Evolutionary conservation across 2,797 vertebrate species (phyloP), one percentile per base, ranked within the genome.

Genomic region (Tamandua tetradactyla): DNA sequence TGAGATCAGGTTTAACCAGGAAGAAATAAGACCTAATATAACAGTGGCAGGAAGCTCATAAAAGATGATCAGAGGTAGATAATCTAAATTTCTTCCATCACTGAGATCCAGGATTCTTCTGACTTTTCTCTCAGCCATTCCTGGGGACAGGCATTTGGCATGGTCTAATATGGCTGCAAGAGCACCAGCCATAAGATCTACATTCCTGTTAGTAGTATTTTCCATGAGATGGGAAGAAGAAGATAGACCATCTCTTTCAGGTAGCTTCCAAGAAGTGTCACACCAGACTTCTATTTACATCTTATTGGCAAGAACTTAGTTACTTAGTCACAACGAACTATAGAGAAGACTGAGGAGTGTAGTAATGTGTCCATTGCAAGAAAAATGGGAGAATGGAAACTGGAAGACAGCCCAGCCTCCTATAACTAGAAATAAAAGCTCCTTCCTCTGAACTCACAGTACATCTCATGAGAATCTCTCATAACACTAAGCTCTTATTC

Each of bases 401-500:
- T 3, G 30, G 81, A 55, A 27, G 40, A 74, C 12, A 5, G 0
- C 3, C 14, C 61, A 68, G 40, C 23, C 85, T 32, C 37, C 55
- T 59, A 25, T 13, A 14, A 0, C 44, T 18, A 11, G 80, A 62
- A 75, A 12, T 3, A 2, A 23, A 3, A 55, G 76, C 47, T 40
- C 49, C 14, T 20, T 37, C 32, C 72, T 40, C n/a, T 0, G 1
- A 14, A 47, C 15, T 37, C 90, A 7, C 71, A 25, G 0, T 6
- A 22, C 3, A 0, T 32, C 59, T 49, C 18, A 0, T 0, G 15
- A 14, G 42, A 4, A 0, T 22, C 80, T 57, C 74, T 61, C 47
- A 22, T 2, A 13, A 64, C 61, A 2, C 13, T 5, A 0, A 15
- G 25, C 42, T 44, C 35, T n/a, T 4, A 25, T 15, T 37, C 87